Conservation (phyloP, 2,113 vertebrate genomes). For the Dolichallabes microphthalmus region DNA sequence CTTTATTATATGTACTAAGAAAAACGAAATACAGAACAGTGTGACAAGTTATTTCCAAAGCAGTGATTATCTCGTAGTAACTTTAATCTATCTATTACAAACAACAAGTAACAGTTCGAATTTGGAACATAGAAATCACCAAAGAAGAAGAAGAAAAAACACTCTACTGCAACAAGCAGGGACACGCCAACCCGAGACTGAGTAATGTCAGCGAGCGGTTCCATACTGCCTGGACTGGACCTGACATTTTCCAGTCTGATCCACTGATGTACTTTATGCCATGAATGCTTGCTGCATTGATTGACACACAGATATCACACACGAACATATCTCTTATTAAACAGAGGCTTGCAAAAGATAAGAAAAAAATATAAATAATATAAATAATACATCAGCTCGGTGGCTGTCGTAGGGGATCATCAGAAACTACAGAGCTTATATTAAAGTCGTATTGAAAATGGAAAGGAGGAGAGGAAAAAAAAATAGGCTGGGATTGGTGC, state of each 20-base stretch:
- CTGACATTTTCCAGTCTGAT: background rate
- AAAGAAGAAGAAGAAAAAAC: background rate
- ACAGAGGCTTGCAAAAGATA: background rate
- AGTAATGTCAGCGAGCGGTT: background rate
- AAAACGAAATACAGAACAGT: background rate
- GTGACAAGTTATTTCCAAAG: conserved; percentile 32
- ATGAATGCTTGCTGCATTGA: background rate
- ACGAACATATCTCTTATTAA: background rate
- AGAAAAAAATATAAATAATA: too few species aligned
- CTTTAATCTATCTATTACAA: conserved; percentile 29
- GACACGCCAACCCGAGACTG: background rate
- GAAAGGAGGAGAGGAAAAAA: background rate
- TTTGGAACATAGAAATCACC: background rate
- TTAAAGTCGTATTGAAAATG: background rate
- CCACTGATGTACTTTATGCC: background rate
- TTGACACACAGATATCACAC: background rate
- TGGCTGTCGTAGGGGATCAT: too few species aligned
- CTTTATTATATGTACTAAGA: conserved; percentile 16
- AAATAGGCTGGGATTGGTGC: background rate
- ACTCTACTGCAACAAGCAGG: conserved; percentile 3
- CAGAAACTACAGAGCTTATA: background rate
- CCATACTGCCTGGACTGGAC: background rate
- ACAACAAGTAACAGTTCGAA: conserved; percentile 28
- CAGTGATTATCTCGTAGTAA: conserved; percentile 15
- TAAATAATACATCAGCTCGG: background rate